phyloP scores from a whole-genome alignment of 2,888 invertebrate species.

The Nomada hirtipes region DNA sequence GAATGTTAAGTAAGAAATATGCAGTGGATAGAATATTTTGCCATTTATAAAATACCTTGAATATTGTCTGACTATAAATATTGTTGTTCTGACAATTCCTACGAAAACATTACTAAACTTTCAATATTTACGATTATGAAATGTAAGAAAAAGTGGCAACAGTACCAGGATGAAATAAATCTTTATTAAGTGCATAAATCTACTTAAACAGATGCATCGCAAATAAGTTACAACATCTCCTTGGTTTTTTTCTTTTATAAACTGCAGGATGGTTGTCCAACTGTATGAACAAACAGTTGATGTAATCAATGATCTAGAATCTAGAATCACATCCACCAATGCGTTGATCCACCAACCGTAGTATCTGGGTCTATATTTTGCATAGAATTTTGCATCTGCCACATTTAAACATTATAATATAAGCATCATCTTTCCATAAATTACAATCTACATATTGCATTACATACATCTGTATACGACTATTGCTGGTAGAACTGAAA shows the following conservation, averaged over 20 bases:
- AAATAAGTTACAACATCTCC: background rate
- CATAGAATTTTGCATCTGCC: background rate
- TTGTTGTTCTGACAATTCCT: background rate
- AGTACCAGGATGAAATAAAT: background rate
- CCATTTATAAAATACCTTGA: background rate
- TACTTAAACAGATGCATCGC: background rate
- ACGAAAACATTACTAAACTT: too few species aligned
- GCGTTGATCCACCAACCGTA: conserved; percentile 3
- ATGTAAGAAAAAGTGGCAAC: background rate
- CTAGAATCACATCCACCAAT: background rate
- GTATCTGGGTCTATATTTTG: background rate
- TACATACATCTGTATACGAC: background rate
- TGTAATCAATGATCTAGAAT: background rate
- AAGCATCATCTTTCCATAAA: background rate
- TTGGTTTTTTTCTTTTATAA: background rate
- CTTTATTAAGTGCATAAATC: background rate
- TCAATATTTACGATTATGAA: too few species aligned
- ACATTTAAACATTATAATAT: background rate
- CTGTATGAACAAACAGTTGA: background rate
- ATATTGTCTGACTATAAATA: background rate
- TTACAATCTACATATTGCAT: background rate
- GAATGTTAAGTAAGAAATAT: background rate
- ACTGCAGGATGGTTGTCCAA: conserved; percentile 1
- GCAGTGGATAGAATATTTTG: background rate
- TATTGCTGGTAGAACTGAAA: background rate